Evolutionary conservation across 2,888 invertebrate genomes (phyloP).

Genomic region (Napeogenes inachia): DNA sequence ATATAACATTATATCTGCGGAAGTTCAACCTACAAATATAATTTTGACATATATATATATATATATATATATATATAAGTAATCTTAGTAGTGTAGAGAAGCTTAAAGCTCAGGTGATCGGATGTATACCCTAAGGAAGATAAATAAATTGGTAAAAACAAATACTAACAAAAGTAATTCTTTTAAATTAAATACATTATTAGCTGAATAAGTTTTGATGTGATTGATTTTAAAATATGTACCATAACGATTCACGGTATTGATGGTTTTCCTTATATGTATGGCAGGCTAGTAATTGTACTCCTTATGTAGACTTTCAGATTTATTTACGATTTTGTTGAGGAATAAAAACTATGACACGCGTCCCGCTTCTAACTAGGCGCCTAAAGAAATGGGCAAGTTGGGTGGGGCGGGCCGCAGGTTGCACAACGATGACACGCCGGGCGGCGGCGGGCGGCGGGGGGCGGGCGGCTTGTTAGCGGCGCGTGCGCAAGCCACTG

Average conservation of each 20-base stretch:
- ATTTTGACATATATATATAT: no score
- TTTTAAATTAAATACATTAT: no score
- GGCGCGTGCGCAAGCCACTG: constrained; percentile 69
- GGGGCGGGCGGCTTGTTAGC: constrained; percentile 62
- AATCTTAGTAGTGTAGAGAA: no score
- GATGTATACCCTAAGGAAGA: no score
- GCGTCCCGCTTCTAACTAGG: constrained; percentile 36
- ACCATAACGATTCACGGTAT: not conserved
- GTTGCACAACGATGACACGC: constrained; percentile 73
- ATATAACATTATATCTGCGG: no score
- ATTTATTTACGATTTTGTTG: constrained; percentile 4
- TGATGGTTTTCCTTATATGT: not conserved
- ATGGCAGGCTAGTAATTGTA: not conserved
- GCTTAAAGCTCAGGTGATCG: no score
- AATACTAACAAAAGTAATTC: no score
- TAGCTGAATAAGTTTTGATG: no score
- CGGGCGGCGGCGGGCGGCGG: constrained; percentile 36
- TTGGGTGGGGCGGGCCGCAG: constrained; percentile 61
- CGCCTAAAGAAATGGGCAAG: constrained; percentile 48
- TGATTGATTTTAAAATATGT: no score
- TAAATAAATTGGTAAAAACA: no score
- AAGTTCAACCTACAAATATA: no score
- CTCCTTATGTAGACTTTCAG: not conserved
- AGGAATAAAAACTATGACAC: constrained; percentile 8
- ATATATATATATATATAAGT: no score